A percentile compares a stretch with the other conserved stretches of the same genome.
Evolutionary conservation across 2,888 invertebrate genomes (phyloP).

Genomic region (Isotomurus palustris): DNA sequence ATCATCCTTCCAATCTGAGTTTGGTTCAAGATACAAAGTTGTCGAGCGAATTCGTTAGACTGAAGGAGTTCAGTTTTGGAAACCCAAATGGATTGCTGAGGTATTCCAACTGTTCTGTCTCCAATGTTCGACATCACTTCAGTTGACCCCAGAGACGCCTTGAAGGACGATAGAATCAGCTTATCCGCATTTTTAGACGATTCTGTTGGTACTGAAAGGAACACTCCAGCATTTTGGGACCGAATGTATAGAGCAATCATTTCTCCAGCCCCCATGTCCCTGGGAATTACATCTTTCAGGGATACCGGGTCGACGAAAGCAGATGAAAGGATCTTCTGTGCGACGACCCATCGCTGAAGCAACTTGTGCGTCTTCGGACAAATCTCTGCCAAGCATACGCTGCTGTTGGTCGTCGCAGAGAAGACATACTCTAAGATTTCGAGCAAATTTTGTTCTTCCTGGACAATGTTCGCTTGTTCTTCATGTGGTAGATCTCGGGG

Average conservation of each 20-base stretch:
- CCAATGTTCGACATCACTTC: slow-evolving; percentile 3
- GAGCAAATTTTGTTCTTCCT: not conserved
- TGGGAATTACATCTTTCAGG: too few species aligned
- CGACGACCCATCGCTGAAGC: not conserved
- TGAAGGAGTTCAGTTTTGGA: slow-evolving; percentile 5
- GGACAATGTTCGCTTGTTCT: not conserved
- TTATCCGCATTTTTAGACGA: too few species aligned
- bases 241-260: slow-evolving; percentile 19
- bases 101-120: not conserved
- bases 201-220: slow-evolving; percentile 6
- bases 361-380: not conserved
- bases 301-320: too few species aligned
- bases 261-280: slow-evolving; percentile 1
- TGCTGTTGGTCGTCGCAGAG: too few species aligned
- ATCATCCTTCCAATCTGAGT: not conserved
- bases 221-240: slow-evolving; percentile 18
- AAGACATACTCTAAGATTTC: not conserved
- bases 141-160: not conserved
- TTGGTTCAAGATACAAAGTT: not conserved
- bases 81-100: not conserved
- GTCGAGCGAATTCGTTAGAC: slow-evolving; percentile 1
- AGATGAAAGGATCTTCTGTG: too few species aligned
- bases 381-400: too few species aligned
- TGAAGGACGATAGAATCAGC: slow-evolving; percentile 9
- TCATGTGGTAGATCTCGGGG: not conserved